Conservation (phyloP, 2,888 invertebrate genomes). For the Fragum fragum region DNA sequence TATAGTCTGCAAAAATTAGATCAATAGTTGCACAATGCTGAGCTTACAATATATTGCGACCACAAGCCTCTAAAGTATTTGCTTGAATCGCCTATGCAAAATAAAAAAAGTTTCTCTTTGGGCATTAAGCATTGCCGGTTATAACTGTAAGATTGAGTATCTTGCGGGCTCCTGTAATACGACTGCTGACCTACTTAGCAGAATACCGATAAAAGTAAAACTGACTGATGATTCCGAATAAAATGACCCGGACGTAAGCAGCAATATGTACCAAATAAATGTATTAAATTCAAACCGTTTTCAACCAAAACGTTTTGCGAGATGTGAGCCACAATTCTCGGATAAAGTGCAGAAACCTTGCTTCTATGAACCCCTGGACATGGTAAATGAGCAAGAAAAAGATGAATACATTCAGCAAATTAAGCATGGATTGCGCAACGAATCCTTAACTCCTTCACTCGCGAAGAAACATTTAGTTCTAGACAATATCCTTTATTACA, state of each 20-base stretch:
- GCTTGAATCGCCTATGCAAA: conserved; percentile 48
- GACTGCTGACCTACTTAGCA: background rate
- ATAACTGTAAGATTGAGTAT: conserved; percentile 53
- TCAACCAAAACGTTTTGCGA: background rate
- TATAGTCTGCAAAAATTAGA: conserved; percentile 41
- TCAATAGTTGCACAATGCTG: conserved; percentile 40
- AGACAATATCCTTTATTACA: conserved; percentile 12
- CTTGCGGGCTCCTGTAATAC: conserved; percentile 22
- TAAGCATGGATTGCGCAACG: conserved; percentile 3
- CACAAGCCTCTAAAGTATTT: conserved; percentile 51
- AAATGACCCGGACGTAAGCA: background rate
- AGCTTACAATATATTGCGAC: conserved; percentile 36
- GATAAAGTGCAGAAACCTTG: conserved; percentile 10
- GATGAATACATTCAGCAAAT: conserved; percentile 17
- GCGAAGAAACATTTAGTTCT: background rate
- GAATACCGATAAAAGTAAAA: background rate
- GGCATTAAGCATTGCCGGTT: conserved; percentile 52
- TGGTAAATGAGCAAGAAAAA: conserved; percentile 17
- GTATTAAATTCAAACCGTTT: background rate
- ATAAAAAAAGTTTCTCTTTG: conserved; percentile 50
- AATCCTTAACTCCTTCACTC: background rate
- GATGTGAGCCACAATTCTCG: background rate
- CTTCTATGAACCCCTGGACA: conserved; percentile 9
- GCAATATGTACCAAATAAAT: background rate
- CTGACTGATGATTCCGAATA: background rate